Evolutionary conservation across 2,113 vertebrate genomes (phyloP).

Genomic region (Otocyon megalotis): DNA sequence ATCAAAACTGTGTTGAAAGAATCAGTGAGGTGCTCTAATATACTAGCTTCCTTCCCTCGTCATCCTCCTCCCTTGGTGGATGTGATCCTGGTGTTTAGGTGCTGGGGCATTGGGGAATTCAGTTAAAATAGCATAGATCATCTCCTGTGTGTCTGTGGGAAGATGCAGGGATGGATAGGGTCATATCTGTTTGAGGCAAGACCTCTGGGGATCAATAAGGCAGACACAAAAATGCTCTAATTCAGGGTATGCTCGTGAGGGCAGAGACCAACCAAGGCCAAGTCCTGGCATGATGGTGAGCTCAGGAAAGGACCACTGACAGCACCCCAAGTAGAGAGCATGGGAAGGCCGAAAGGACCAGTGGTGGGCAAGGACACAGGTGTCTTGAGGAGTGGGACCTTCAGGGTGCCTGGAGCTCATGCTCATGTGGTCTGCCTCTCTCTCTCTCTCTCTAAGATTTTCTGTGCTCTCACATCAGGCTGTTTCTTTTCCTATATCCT

Average conservation of each 20-base stretch:
- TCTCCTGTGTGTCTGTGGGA: not conserved
- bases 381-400: not conserved
- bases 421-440: not conserved
- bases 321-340: not conserved
- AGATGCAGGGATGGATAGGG: not conserved
- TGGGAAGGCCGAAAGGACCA: not conserved
- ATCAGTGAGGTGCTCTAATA: not conserved
- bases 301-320: not conserved
- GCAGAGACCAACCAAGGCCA: not conserved
- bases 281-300: not conserved
- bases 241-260: not conserved
- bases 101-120: not conserved
- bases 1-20: not conserved
- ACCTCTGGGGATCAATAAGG: not conserved
- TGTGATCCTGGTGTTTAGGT: not conserved
- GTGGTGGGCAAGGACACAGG: not conserved
- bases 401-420: not conserved
- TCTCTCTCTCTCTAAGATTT: not conserved
- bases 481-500: not conserved
- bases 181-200: not conserved
- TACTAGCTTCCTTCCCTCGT: not conserved
- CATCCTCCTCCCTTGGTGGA: not conserved
- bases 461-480: not conserved
- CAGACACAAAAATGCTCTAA: not conserved
- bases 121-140: not conserved